Base-by-base conservation (phyloP, 1,140 invertebrate species). In the Bursaphelenchus mucronatus region DNA sequence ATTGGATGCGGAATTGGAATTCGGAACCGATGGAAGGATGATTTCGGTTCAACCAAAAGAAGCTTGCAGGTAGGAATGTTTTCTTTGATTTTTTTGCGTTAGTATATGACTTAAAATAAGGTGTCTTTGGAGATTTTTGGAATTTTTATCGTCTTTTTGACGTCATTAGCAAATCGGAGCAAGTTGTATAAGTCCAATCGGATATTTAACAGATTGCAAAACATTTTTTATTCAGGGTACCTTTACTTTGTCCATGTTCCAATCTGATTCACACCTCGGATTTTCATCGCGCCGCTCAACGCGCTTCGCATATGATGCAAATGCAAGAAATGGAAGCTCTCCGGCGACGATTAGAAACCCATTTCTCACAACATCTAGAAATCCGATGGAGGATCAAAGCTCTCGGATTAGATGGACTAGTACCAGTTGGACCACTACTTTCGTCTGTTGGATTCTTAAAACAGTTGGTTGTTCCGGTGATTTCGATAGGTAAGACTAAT, bases 381-480 rank as follows among this genome's bases (percentile, higher is more conserved):
- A 80, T 80, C 58, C 66, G 72, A 41, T 80, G 78, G 78, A 61
- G 21, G 9, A 79, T 80, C 61, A 64, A 70, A 15, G 63, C 47
- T 5, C 55, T 79, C 51, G 15, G 78, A 67, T 55, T 81, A 17
- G 64, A 75, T 39, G 78, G 78, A 7, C 63, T 69, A 17, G 79
- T 80, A 8, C 78, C 78, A 9, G 69, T 80, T 41, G 78, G 78
- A 8, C 68, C 78, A 4, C 61, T 80, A n/a, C 64, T 80, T 11
- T 74, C 79, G 17, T 74, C 74, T 11, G 78, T 80, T 3, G 66
- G 74, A 7, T 75, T 81, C 40, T 70, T 80, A n/a, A 80, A 80
- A 59, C 79, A 81, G 63, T 57, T 80, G 43, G 74, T 80, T 3
- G 61, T 80, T 8, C 78, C 78, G 10, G 64, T 66, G 9, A 63